A percentile compares a stretch with the other conserved stretches of the same genome.
Conservation (phyloP, 2,113 vertebrate species). For the Sclerurus mexicanus region DNA sequence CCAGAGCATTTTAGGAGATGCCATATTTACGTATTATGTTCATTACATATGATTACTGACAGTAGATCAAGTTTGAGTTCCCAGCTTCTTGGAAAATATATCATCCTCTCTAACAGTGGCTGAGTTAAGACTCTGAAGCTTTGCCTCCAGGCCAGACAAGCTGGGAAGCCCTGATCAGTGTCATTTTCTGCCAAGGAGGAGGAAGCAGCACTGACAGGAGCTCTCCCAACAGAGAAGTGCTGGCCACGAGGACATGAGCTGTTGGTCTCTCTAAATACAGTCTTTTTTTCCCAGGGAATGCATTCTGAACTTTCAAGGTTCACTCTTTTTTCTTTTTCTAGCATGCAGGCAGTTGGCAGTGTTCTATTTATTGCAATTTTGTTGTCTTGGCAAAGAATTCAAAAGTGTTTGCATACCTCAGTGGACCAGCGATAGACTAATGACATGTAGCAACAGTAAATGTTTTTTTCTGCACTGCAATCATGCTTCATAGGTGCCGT, state of each 20-base stretch:
- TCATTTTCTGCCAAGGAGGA: neutral
- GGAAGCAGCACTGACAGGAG: neutral
- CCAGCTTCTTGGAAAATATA: neutral
- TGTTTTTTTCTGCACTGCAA: neutral
- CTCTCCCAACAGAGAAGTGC: neutral
- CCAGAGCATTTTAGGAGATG: neutral
- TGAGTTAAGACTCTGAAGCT: neutral
- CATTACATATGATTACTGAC: neutral
- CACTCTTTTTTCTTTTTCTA: neutral
- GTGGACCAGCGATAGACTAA: conserved; percentile 5
- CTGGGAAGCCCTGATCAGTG: neutral
- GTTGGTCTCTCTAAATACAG: neutral
- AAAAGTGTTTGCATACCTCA: neutral
- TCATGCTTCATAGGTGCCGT: neutral
- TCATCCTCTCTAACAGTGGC: neutral
- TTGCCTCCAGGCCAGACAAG: neutral
- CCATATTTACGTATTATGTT: neutral
- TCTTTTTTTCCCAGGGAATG: neutral
- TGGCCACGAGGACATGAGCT: neutral
- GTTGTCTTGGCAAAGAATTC: conserved; percentile 24
- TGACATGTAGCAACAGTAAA: neutral
- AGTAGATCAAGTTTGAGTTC: neutral
- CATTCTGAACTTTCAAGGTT: neutral
- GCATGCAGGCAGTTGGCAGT: neutral
- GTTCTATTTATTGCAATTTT: conserved; percentile 2